Base-by-base conservation (phyloP, 2,797 vertebrate species). In the Acanthornis magna region DNA sequence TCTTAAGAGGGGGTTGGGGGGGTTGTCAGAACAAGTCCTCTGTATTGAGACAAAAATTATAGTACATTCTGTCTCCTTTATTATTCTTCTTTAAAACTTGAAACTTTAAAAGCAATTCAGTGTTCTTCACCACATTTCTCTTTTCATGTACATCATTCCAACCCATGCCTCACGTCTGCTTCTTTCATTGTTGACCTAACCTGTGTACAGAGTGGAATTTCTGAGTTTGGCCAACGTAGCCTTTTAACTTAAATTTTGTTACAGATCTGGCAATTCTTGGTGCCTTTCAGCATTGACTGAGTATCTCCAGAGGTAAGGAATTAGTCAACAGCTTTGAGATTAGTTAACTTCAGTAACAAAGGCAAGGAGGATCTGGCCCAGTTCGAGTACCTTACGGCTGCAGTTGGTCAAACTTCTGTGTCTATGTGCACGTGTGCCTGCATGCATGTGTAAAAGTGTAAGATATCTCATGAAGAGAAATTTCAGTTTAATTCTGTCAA, bases 341-440 rank as follows among this genome's bases (percentile, higher is more conserved):
- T 36, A 63, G 18, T 17, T 53, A 70, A 81, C 6, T 43, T 51
- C 22, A 55, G 20, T 54, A 32, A 43, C 16, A 70, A 77, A 76
- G 15, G 2, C 21, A 30, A 66, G 19, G 43, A 55, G 16, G n/a
- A 67, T 58, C 53, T 77, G 27, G 5, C 21, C 14, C 30, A 62
- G 11, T 54, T 32, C 12, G 5, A 7, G 7, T 16, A 34, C 8
- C 2, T 58, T 66, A 38, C 10, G 40, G 30, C 4, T 67, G 22
- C 26, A 50, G 2, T 7, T 50, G 9, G 9, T 68, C 29, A 84
- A 40, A 42, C 5, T 43, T 54, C 29, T 43, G 11, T 13, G 1
- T 38, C 9, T 51, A 2, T 14, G 8, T 22, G 16, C 16, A 18
- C 0, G 1, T 14, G 4, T 11, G 4, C 18, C 12, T 4, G 16